Percentiles rank a stretch among this genome's conserved stretches.
These are phyloP conservation scores for Noctua fimbriata DNA, from an alignment of 2,888 invertebrate genomes.

Conservation along the genomic window DNA sequence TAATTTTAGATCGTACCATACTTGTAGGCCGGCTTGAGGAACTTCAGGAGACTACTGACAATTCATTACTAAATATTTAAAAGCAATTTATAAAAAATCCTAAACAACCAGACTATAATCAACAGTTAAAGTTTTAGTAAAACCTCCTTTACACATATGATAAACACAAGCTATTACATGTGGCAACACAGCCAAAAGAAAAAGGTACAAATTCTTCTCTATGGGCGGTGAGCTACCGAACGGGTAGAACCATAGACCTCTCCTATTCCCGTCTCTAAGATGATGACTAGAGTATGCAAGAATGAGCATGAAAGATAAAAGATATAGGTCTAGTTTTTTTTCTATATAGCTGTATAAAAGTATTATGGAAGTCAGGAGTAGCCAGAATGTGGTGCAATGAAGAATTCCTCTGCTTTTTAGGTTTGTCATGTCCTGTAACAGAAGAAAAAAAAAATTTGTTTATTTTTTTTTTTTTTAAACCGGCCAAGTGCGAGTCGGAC, in stretches of 20 bases:
- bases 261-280: constrained; percentile 80
- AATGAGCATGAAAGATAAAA: constrained; percentile 78
- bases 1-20: neutral
- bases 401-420: constrained; percentile 81
- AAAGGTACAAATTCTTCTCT: constrained; percentile 75
- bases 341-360: constrained; percentile 75
- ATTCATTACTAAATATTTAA: neutral
- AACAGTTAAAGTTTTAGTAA: constrained; percentile 66
- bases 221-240: constrained; percentile 80
- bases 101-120: constrained; percentile 63
- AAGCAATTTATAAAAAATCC: neutral
- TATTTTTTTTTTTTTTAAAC: neutral
- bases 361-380: constrained; percentile 69
- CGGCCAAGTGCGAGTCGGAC: no score
- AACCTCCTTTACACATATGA: constrained; percentile 68
- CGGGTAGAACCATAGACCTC: constrained; percentile 84
- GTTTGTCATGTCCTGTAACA: constrained; percentile 80
- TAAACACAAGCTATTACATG: constrained; percentile 74
- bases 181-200: constrained; percentile 75
- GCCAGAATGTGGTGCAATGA: constrained; percentile 83
- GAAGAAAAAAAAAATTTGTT: constrained; percentile 13
- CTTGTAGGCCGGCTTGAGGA: neutral
- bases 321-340: constrained; percentile 75
- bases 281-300: constrained; percentile 83
- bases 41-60: neutral